Base-by-base conservation (phyloP, 1,140 invertebrate species). In the Apocrypta bakeri region DNA sequence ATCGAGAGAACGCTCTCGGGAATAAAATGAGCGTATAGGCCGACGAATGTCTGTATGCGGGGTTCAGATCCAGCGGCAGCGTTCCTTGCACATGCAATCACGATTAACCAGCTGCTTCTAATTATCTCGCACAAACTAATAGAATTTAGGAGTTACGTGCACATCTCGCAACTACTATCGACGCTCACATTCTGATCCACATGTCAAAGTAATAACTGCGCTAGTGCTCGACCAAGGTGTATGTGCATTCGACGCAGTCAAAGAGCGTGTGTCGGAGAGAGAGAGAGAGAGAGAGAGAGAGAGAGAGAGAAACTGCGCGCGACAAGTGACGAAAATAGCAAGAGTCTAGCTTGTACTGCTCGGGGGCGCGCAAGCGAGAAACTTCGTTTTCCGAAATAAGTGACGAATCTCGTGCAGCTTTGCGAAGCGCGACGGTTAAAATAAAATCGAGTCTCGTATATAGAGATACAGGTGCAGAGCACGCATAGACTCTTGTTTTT, bases 311-410 rank as follows among this genome's bases (percentile, higher is more conserved):
- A 4, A 76, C 72, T 40, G 12, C 2, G 29, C 21, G 25, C 73
- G 72, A 72, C 37, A 40, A 31, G 7, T n/a, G 48, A 83, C 75
- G 56, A 66, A 83, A 83, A 83, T 83, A 83, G 75, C 81, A 3
- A 48, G 17, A 29, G 31, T 61, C 74, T 77, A 48, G 21, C 0
- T 56, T 21, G 72, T 21, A 63, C 14, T 25, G 2, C 42, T n/a
- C n/a, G 29, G 21, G 72, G 0, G 64, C 21, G 40, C 3, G 72
- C 2, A 37, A 21, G 40, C 1, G 33, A 27, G 72, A n/a, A 56
- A 69, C 71, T 2, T 9, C 25, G 42, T 76, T 82, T 64, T 76
- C 42, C 29, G 73, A 76, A 82, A 82, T 76, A 71, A 69, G 73
- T 6, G 71, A 7, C 42, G 56, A 69, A 82, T 82, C 69, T 82